Percentiles rank a stretch among this genome's conserved stretches.
Conservation (phyloP, 2,888 invertebrate genomes). For the Polietes domitor region DNA sequence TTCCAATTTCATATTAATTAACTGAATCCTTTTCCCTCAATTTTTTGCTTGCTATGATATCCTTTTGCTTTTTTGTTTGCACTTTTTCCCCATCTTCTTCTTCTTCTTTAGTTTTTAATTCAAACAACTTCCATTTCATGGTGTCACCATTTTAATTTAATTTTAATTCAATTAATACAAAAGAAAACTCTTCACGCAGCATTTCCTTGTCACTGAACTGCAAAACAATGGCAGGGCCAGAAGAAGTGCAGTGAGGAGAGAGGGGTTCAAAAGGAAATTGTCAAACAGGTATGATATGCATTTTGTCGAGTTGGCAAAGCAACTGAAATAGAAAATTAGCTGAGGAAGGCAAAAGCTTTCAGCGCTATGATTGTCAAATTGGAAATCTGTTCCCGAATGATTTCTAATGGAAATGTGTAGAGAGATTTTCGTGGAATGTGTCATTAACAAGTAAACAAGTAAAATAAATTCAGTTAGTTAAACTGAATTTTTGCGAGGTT, state of each 20-base stretch:
- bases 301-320: neutral
- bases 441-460: no score
- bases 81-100: conserved; percentile 19
- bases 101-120: conserved; percentile 45
- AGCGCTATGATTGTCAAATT: neutral
- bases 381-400: no score
- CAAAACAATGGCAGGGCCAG: no score
- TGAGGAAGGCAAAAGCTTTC: neutral
- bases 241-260: neutral
- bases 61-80: conserved; percentile 6
- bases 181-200: conserved; percentile 8
- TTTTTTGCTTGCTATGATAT: neutral
- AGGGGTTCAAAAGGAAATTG: neutral
- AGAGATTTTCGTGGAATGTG: no score
- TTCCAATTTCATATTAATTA: neutral
- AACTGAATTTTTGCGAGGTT: no score
- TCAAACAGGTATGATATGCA: neutral
- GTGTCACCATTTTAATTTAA: conserved; percentile 22
- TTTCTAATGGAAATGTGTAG: no score
- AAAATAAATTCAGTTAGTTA: no score
- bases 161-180: conserved; percentile 28
- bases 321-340: neutral
- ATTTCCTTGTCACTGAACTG: neutral
- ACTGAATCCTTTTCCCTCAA: neutral
- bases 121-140: neutral